Evolutionary conservation across 2,113 vertebrate species (phyloP), one percentile per base, ranked within the genome.

Genomic region (Colinus virginianus): DNA sequence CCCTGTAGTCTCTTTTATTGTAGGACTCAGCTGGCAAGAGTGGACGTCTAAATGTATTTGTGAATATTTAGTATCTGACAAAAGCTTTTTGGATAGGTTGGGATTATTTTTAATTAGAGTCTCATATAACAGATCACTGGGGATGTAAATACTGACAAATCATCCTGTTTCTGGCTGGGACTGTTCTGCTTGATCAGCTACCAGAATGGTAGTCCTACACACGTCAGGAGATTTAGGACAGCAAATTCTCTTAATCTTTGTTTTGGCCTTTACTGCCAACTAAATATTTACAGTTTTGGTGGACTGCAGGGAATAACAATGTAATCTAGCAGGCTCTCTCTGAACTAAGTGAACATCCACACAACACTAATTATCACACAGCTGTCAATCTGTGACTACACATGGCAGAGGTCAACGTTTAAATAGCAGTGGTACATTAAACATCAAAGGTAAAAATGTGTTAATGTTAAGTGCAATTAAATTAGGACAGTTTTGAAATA

Each of bases 201-300:
- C 23, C 71, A 88, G 15, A 51, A 46, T 6, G 0, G 15, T 56
- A 77, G 42, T 30, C 43, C 49, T 90, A 77, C 55, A 51, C 32
- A 23, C 75, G 28, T 19, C 56, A 46, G 43, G 76, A 78, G 42
- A 70, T 86, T 68, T 11, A 23, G 81, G 67, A 23, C 49, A 92
- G 88, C 30, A 87, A 61, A 92, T 85, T 64, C 58, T 55, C 75
- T 80, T 72, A 18, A 74, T 90, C 86, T 79, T 36, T 58, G 43
- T 13, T 86, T 81, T 79, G 74, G 71, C 63, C 76, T 84, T 75
- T 49, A 32, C n/a, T 63, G 51, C 66, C 79, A 93, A 74, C 74
- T 68, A 84, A 94, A 88, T 88, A 93, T 97, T 96, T 87, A 40
- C 68, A 51, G 23, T 48, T 66, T 32, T 93, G 61, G 49, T 85